phyloP scores from a whole-genome alignment of 2,888 invertebrate genomes.

The Norana najaformis region DNA sequence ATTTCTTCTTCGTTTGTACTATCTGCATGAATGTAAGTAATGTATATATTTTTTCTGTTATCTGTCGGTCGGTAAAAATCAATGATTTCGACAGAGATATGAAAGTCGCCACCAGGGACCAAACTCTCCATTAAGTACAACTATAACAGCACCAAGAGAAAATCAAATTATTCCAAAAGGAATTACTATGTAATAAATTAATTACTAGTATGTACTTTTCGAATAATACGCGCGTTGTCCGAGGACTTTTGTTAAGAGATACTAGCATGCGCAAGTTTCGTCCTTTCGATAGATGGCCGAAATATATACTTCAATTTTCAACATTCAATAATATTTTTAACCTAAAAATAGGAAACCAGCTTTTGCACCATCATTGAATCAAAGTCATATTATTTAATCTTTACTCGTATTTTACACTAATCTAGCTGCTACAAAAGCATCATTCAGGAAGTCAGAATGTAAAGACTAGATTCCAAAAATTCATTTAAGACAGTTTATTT shows the following conservation, averaged over 20 bases:
- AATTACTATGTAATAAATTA: background rate
- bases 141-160: background rate
- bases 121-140: background rate
- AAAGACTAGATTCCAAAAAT: background rate
- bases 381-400: background rate
- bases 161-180: background rate
- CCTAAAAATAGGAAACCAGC: background rate
- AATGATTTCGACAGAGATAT: slow-evolving; percentile 29
- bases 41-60: slow-evolving; percentile 27
- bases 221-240: background rate
- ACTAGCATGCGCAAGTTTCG: background rate
- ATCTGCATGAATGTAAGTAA: slow-evolving; percentile 23
- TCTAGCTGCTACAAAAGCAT: too few relatives aligned
- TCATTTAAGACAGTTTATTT: background rate
- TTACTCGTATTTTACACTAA: too few relatives aligned
- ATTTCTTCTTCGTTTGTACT: background rate
- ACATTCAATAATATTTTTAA: background rate
- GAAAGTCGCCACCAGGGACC: too few relatives aligned
- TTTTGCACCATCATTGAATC: background rate
- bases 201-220: background rate
- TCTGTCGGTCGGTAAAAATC: slow-evolving; percentile 32
- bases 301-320: background rate
- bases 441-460: too few relatives aligned
- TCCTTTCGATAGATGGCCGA: background rate
- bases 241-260: background rate